Conservation (phyloP, 2,113 vertebrate genomes). For the Myxocyprinus asiaticus region DNA sequence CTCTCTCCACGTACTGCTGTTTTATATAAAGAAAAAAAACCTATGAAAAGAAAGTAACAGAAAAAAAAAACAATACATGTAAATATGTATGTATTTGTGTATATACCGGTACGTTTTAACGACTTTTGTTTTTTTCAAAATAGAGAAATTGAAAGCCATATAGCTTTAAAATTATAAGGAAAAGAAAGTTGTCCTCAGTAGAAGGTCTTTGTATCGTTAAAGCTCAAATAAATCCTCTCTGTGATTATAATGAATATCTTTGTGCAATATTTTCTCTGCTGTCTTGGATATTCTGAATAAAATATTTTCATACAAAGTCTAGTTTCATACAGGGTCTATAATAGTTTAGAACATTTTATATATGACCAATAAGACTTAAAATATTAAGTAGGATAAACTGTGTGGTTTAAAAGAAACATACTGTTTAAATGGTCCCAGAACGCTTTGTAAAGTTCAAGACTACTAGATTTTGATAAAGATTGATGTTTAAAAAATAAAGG, state of each 20-base stretch:
- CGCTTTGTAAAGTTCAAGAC: too few species aligned
- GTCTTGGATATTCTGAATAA: neutral
- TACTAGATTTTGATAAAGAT: too few species aligned
- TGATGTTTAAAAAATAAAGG: neutral
- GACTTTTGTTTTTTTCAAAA: conserved; percentile 73
- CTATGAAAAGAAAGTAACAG: conserved; percentile 56
- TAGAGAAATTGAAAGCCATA: conserved; percentile 78
- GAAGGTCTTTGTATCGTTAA: conserved; percentile 52
- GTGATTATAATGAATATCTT: neutral
- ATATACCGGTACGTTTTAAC: conserved; percentile 80
- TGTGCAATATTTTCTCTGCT: neutral
- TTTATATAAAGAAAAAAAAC: conserved; percentile 42
- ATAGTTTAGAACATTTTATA: neutral
- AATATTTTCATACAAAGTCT: neutral
- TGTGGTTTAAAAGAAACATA: too few species aligned
- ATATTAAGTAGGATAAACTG: too few species aligned
- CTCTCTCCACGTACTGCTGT: conserved; percentile 41
- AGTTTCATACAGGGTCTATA: too few species aligned
- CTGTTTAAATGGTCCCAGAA: too few species aligned
- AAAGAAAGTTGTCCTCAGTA: conserved; percentile 52
- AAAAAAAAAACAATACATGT: conserved; percentile 66
- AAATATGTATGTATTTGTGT: conserved; percentile 80
- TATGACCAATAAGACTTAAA: neutral
- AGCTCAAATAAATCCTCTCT: conserved; percentile 72
- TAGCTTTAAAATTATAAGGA: conserved; percentile 65